Evolutionary conservation across 2,797 vertebrate genomes (phyloP), one percentile per base, ranked within the genome.

Genomic region (Octomys mimax): DNA sequence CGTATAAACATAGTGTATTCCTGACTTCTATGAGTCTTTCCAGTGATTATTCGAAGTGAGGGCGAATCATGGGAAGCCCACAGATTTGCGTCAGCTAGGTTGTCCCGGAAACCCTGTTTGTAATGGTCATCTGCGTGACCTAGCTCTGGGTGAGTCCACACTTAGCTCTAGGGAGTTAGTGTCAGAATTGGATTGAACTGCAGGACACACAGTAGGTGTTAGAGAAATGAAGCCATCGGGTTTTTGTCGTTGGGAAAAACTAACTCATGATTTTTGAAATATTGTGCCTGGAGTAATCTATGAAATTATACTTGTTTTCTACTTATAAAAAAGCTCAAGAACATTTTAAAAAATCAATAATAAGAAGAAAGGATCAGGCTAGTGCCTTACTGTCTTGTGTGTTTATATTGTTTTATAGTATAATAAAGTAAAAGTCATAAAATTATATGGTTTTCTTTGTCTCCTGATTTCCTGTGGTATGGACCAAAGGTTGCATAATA

Each of bases 261-360:
- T 57, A 82, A 33, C 42, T 87, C 22, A 79, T 52, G n/a, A 57
- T 64, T 70, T 75, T 46, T 86, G 57, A 94, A 77, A 64, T 75
- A 36, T 64, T 70, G 42, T 64, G 42, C 22, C n/a, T 36, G n/a
- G 83, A 86, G 57, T 87, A 54, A 71, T 96, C 52, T 91, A 81
- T 92, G 84, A 89, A 83, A 82, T 89, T 66, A 61, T 2, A 22
- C 2, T 77, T 49, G 36, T 83, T 89, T 97, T 89, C 39, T 87
- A 42, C 73, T 93, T 96, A 24, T 49, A 91, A 87, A 82, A 79
- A 95, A 57, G 24, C 33, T 86, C 75, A 52, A 79, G 59, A 5
- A 0, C 39, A 66, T 92, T 89, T 87, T 7, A 31, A 36, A 89
- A 61, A 78, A 36, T 73, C 28, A 75, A 6, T 57, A n/a, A 61